These are phyloP conservation scores for Notoglanidium macrostoma DNA, from an alignment of 2,797 vertebrate genomes.

Conservation along the genomic window DNA sequence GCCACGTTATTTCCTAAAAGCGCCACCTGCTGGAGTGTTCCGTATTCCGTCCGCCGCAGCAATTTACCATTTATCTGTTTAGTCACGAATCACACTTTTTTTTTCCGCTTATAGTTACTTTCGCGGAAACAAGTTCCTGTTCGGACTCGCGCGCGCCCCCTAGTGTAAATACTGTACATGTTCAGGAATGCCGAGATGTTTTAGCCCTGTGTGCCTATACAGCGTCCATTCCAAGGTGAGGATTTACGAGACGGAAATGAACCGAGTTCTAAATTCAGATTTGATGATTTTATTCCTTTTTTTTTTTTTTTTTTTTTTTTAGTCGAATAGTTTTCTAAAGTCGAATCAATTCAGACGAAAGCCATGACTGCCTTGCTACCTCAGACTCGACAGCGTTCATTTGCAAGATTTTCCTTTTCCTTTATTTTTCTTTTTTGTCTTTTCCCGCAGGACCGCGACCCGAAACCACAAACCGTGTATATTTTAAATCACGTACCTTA, in stretches of 20 bases:
- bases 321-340: slow-evolving; percentile 74
- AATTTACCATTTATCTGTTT: too few relatives aligned
- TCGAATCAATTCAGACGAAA: slow-evolving; percentile 85
- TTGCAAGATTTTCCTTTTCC: slow-evolving; percentile 70
- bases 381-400: slow-evolving; percentile 86
- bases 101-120: background rate
- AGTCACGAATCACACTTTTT: background rate
- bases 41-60: background rate
- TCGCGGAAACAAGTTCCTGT: background rate
- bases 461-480: slow-evolving; percentile 48
- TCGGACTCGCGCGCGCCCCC: too few relatives aligned
- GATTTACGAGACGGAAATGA: slow-evolving; percentile 49
- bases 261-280: slow-evolving; percentile 52
- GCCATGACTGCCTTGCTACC: slow-evolving; percentile 99
- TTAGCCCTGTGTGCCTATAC: slow-evolving; percentile 74
- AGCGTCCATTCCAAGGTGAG: slow-evolving; percentile 74
- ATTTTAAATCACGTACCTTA: background rate
- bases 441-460: slow-evolving; percentile 44
- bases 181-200: slow-evolving; percentile 35
- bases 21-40: background rate
- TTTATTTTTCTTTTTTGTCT: slow-evolving; percentile 16
- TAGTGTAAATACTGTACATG: slow-evolving; percentile 39
- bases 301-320: slow-evolving; percentile 23
- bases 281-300: slow-evolving; percentile 32
- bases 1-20: background rate